Evolutionary conservation across 2,888 invertebrate genomes (phyloP), one percentile per base, ranked within the genome.

Genomic region (Octonoba sinensis): DNA sequence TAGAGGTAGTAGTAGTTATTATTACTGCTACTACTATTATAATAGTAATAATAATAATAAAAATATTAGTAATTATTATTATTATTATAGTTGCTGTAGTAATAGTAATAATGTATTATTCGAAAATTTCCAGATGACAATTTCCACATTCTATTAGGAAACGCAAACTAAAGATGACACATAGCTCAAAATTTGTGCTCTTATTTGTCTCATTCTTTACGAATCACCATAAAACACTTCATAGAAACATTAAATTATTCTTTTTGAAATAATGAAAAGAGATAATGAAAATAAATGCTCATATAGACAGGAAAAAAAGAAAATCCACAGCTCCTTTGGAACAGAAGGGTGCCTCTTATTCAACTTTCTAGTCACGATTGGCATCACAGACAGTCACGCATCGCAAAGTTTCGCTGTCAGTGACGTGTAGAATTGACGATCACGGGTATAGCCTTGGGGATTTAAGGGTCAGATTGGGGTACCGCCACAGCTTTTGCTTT

Each of bases 301-400:
- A 18, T 16, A 54, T 12, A 54, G 27, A 27, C 27, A 27, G 27
- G 6, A 27, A 27, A 6, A 27, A 27, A 27, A 27, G 6, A 27
- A 6, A 27, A 27, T 27, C 27, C 2, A 27, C 27, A 27, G 27
- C 27, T 27, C 27, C 27, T 27, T 27, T 27, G 27, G 27, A 62
- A 18, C 20, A 20, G 56, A 27, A 44, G 67, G 69, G 62, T 69
- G 69, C 60, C 69, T 3, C 76, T 69, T 70, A 56, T 67, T 70
- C 54, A 44, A 27, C 60, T 77, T 47, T 20, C 54, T 27, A 77
- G 76, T 70, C 70, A 77, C 70, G 76, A 77, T 36, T 75, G 47
- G 20, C 69, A 70, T 69, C 24, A 64, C 70, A 70, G 76, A 69
- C 76, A 62, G 70, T 77, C 76, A 77, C 76, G 76, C 57, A 75